phyloP scores from a whole-genome alignment of 2,113 vertebrate species.

The Tenrec ecaudatus region DNA sequence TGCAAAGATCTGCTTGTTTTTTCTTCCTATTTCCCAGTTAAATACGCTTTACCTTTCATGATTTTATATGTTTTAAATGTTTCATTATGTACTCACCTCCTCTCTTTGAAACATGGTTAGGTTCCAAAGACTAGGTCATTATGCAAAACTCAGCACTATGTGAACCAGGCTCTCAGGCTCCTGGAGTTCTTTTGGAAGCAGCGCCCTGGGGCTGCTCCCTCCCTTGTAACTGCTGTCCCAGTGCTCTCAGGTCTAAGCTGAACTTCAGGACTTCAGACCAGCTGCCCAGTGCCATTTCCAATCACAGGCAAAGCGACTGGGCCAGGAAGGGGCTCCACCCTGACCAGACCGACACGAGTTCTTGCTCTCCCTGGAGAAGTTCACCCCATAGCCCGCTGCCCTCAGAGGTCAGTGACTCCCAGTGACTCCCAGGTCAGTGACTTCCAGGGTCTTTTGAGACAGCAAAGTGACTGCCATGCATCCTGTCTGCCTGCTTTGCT shows the following conservation, averaged over 20 bases:
- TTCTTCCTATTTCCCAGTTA: background rate
- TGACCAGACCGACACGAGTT: background rate
- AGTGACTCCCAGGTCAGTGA: too few species aligned
- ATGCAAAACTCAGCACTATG: background rate
- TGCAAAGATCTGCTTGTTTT: background rate
- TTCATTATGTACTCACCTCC: background rate
- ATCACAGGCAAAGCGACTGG: background rate
- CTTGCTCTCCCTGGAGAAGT: background rate
- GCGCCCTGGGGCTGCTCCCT: too few species aligned
- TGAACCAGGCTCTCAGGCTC: background rate
- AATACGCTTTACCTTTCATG: background rate
- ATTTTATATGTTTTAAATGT: background rate
- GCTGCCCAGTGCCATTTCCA: background rate
- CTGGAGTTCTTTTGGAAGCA: background rate
- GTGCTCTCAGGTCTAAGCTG: too few species aligned
- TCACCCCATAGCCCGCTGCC: too few species aligned
- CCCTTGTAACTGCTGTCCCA: too few species aligned
- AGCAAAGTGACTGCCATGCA: too few species aligned
- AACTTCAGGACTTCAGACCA: background rate
- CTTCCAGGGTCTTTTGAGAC: too few species aligned
- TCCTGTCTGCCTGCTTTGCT: too few species aligned
- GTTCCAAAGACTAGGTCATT: too few species aligned
- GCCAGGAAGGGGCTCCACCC: background rate
- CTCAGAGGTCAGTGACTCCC: too few species aligned
- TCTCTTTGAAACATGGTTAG: too few species aligned